phyloP scores from a whole-genome alignment of 2,113 vertebrate species.

The Camelus bactrianus region DNA sequence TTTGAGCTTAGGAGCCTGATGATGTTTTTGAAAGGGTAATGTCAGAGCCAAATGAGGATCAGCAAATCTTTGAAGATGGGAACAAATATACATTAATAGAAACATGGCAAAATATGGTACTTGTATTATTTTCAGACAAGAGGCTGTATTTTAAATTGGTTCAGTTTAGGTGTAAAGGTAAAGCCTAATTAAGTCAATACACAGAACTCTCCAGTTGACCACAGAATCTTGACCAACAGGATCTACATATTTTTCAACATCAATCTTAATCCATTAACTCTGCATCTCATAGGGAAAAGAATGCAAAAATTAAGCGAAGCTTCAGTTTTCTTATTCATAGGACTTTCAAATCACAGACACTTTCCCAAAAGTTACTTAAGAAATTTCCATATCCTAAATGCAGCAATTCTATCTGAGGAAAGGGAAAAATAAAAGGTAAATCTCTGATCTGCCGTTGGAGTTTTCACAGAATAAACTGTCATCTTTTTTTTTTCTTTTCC shows the following conservation, averaged over 20 bases:
- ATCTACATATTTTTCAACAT: not conserved
- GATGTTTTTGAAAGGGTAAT: not conserved
- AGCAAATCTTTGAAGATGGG: not conserved
- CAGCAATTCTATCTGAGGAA: constrained; percentile 59
- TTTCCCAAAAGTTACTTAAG: constrained; percentile 25
- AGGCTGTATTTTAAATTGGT: not conserved
- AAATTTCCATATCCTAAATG: constrained; percentile 26
- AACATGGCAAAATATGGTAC: not conserved
- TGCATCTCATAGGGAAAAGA: not conserved
- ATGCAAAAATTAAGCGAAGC: constrained; percentile 32
- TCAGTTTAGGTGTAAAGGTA: not conserved
- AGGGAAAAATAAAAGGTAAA: constrained; percentile 63
- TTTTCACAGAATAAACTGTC: not conserved
- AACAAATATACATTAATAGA: not conserved
- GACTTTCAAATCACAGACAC: constrained; percentile 19
- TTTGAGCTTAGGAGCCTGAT: not conserved
- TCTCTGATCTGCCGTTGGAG: constrained; percentile 66
- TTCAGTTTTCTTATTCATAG: constrained; percentile 50
- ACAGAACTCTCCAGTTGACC: not conserved
- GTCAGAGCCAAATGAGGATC: not conserved
- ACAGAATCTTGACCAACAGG: not conserved
- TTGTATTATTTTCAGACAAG: not conserved
- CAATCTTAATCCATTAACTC: constrained; percentile 42
- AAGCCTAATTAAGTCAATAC: not conserved
- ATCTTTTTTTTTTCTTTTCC: constrained; percentile 8